Conservation (phyloP, 1,140 invertebrate genomes). For the Agrilus planipennis region DNA sequence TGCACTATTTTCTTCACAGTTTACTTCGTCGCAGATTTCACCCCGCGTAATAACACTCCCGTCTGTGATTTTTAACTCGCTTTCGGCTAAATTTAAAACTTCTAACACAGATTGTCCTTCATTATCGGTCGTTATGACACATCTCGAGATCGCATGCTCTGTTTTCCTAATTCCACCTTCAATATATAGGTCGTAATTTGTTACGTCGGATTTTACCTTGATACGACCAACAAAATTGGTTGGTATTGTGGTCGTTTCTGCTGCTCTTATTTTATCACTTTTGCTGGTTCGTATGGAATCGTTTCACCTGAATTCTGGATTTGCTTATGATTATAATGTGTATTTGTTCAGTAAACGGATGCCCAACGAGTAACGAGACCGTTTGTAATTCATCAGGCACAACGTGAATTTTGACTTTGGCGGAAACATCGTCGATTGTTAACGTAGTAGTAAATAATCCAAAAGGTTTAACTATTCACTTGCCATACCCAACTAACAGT, state of each 20-base stretch:
- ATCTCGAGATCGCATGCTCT: neutral
- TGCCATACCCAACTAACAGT: slow-evolving; percentile 3
- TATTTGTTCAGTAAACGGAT: slow-evolving; percentile 1
- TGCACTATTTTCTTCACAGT: no score
- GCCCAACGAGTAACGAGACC: slow-evolving; percentile 3
- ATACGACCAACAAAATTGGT: neutral
- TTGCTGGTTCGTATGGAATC: no score
- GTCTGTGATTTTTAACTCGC: neutral
- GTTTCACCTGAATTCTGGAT: no score
- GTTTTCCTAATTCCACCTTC: no score
- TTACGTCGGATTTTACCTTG: no score
- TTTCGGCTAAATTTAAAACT: neutral
- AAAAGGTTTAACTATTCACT: slow-evolving; percentile 1
- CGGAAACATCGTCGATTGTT: neutral
- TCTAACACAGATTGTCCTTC: neutral
- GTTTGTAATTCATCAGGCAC: slow-evolving; percentile 1
- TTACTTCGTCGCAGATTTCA: neutral
- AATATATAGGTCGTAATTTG: no score
- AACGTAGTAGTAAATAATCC: slow-evolving; percentile 1
- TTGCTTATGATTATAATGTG: slow-evolving; percentile 2
- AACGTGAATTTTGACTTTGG: slow-evolving; percentile 3
- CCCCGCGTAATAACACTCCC: neutral
- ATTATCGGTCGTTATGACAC: neutral
- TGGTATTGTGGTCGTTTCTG: neutral
- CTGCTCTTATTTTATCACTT: neutral